Base-by-base conservation (phyloP, 2,888 invertebrate species). In the Thalpophila matura region DNA sequence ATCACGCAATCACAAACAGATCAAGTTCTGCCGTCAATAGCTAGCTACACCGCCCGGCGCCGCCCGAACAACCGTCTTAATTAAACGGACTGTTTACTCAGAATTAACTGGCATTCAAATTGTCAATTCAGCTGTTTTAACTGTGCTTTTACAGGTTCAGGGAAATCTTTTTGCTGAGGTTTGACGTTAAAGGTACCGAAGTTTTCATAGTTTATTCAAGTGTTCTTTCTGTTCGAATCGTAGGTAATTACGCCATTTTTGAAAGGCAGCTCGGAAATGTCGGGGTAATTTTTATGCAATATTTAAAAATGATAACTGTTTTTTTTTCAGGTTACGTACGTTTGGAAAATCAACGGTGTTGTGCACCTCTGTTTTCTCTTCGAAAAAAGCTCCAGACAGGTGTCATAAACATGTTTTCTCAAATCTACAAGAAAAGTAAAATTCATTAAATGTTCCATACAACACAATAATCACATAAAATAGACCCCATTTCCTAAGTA, bases 41-140 rank as follows among this genome's bases (percentile, higher is more conserved):
- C 29, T 26, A 33, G 6, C 31, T 47, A 10, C 16, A 42, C 16
- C 18, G 26, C 35, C 45, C 33, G 16, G 43, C n/a, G 4, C 16
- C 27, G 20, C 33, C 26, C 27, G 16, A 20, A 16, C 24, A 12
- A 35, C 4, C 35, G 16, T 16, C 66, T 51, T 51, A 57, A 68
- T 66, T 47, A 46, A 38, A 14, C 9, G 26, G 26, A 58, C 35
- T 51, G 33, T 65, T 73, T 47, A 47, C 46, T 29, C 20, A 20
- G 37, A 57, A 35, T 40, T 22, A 72, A 65, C 26, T 24, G 22
- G 33, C 51, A 16, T 58, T 37, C 35, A n/a, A 31, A 46, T 24
- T 54, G 65, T 43, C 29, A 43, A 35, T 55, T 68, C 46, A 66
- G 46, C 67, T 37, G 16, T 33, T 66, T 24, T 35, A 47, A 66